These are phyloP conservation scores for Pholis gunnellus DNA, from an alignment of 2,113 vertebrate genomes.

Conservation along the genomic window DNA sequence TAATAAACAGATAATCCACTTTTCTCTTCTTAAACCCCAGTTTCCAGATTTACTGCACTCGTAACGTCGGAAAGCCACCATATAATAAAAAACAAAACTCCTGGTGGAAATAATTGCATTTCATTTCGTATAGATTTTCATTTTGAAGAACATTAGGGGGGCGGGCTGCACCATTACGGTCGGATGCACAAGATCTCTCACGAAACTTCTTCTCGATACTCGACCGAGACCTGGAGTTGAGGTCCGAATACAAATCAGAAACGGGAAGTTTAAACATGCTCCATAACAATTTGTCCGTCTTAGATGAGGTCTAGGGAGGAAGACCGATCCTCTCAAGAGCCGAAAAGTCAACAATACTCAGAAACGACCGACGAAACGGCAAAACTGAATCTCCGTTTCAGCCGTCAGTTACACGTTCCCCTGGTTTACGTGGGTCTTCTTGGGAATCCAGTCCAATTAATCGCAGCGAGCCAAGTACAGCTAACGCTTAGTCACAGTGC, in stretches of 20 bases:
- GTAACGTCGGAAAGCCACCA: constrained; percentile 42
- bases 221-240: neutral
- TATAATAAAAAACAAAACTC: constrained; percentile 35
- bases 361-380: neutral
- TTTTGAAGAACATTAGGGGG: constrained; percentile 39
- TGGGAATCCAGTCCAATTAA: neutral
- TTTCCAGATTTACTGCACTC: constrained; percentile 63
- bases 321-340: neutral
- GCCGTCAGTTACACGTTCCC: neutral
- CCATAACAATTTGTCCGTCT: neutral
- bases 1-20: constrained; percentile 81
- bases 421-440: neutral
- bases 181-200: constrained; percentile 10
- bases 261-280: neutral
- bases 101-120: constrained; percentile 44
- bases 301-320: neutral
- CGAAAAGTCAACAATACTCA: neutral
- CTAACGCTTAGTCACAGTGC: neutral
- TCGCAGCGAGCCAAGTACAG: too few species aligned
- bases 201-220: neutral
- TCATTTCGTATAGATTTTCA: constrained; percentile 46
- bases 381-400: neutral
- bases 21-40: constrained; percentile 53
- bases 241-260: neutral
- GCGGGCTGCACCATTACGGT: constrained; percentile 1